Evolutionary conservation across 2,113 vertebrate genomes (phyloP).

Genomic region (Pelobates fuscus): DNA sequence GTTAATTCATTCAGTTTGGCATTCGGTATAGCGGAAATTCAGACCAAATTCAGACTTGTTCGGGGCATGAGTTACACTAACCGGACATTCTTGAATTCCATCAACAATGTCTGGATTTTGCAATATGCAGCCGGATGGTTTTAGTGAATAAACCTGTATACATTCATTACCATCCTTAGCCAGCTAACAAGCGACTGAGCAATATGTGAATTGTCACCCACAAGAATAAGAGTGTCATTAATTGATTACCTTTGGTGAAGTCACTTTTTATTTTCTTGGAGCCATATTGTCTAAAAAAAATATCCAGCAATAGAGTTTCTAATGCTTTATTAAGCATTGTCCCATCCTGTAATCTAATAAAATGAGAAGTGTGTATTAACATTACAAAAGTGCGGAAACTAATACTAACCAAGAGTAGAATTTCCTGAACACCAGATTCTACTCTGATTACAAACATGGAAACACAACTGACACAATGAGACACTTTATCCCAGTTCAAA

Average conservation of each 20-base stretch:
- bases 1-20: too few species aligned
- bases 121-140: too few species aligned
- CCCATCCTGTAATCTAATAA: conserved; percentile 30
- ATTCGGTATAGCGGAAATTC: too few species aligned
- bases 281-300: not conserved
- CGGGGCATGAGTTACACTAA: too few species aligned
- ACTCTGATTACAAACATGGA: conserved; percentile 27
- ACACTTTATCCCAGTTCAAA: not conserved
- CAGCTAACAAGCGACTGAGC: too few species aligned
- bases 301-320: not conserved
- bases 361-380: conserved; percentile 17
- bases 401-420: conserved; percentile 18
- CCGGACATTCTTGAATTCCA: too few species aligned
- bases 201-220: too few species aligned
- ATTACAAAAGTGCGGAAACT: conserved; percentile 13
- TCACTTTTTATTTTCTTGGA: not conserved
- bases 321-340: conserved; percentile 13
- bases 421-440: not conserved
- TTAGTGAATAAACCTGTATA: too few species aligned
- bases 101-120: too few species aligned
- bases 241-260: not conserved
- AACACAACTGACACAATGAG: conserved; percentile 1
- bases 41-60: too few species aligned
- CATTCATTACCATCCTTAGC: too few species aligned
- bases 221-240: too few species aligned